These are phyloP conservation scores for Cheilosia urbana DNA, from an alignment of 2,888 invertebrate genomes.

Conservation along the genomic window DNA sequence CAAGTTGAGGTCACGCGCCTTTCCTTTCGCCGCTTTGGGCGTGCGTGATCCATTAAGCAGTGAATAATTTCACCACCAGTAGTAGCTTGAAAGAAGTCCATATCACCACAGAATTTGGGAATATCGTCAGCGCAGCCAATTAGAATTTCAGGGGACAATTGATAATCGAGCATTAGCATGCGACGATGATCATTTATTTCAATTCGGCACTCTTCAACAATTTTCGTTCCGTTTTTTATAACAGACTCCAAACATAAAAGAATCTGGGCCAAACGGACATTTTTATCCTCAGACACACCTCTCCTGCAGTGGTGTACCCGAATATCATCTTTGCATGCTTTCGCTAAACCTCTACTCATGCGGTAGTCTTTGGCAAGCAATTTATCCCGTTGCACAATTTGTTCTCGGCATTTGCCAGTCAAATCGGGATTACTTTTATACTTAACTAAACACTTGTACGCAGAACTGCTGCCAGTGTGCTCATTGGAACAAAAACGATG, in stretches of 20 bases:
- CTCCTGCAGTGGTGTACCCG: slow-evolving; percentile 93
- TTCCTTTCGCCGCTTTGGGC: slow-evolving; percentile 86
- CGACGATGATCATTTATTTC: slow-evolving; percentile 96
- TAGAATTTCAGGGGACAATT: slow-evolving; percentile 96
- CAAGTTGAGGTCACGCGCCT: slow-evolving; percentile 89
- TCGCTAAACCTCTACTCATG: slow-evolving; percentile 93
- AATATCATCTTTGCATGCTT: slow-evolving; percentile 95
- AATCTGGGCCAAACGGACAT: slow-evolving; percentile 94
- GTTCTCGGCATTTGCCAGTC: slow-evolving; percentile 90
- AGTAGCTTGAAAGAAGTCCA: slow-evolving; percentile 84
- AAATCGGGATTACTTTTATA: slow-evolving; percentile 90
- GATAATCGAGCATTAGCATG: slow-evolving; percentile 96
- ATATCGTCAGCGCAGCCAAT: slow-evolving; percentile 94
- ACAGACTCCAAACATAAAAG: slow-evolving; percentile 95
- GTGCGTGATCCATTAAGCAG: slow-evolving; percentile 96
- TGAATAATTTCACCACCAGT: slow-evolving; percentile 95
- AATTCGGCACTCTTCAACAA: slow-evolving; percentile 91
- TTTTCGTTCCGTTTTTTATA: slow-evolving; percentile 88
- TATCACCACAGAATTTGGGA: slow-evolving; percentile 88
- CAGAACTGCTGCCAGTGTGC: slow-evolving; percentile 90
- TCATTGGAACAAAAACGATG: slow-evolving; percentile 91
- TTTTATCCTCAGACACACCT: slow-evolving; percentile 91
- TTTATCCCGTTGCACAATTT: slow-evolving; percentile 93
- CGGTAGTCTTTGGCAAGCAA: slow-evolving; percentile 95
- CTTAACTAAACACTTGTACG: slow-evolving; percentile 94